Conservation (phyloP, 2,113 vertebrate genomes). For the Dicentrarchus labrax region DNA sequence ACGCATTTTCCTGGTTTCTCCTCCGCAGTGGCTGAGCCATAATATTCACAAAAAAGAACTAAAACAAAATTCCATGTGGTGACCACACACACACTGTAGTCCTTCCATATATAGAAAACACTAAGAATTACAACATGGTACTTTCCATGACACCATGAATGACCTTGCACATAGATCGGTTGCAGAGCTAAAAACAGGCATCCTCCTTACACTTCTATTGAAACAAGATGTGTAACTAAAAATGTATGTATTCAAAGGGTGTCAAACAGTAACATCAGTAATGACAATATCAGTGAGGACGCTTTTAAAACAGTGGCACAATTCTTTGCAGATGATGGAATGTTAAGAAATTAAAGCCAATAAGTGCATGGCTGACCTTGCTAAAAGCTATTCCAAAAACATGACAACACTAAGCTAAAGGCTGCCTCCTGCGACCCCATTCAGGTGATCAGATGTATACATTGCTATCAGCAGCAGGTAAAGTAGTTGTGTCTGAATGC, state of each 20-base stretch:
- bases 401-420: neutral
- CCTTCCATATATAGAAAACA: neutral
- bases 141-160: conserved; percentile 26
- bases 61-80: neutral
- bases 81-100: neutral
- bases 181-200: neutral
- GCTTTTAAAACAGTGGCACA: neutral
- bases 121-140: conserved; percentile 11
- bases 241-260: neutral
- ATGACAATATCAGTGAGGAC: neutral
- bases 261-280: neutral
- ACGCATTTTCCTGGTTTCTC: neutral
- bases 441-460: neutral
- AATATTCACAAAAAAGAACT: neutral
- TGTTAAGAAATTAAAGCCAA: neutral
- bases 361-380: neutral
- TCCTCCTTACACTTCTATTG: neutral
- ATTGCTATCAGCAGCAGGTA: neutral
- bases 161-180: neutral
- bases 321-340: neutral
- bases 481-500: neutral
- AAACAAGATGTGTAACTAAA: neutral
- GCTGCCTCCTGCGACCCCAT: neutral
- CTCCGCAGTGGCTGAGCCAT: neutral
- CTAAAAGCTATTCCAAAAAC: neutral